phyloP scores from a whole-genome alignment of 2,888 invertebrate species.

The Agrochola lota region DNA sequence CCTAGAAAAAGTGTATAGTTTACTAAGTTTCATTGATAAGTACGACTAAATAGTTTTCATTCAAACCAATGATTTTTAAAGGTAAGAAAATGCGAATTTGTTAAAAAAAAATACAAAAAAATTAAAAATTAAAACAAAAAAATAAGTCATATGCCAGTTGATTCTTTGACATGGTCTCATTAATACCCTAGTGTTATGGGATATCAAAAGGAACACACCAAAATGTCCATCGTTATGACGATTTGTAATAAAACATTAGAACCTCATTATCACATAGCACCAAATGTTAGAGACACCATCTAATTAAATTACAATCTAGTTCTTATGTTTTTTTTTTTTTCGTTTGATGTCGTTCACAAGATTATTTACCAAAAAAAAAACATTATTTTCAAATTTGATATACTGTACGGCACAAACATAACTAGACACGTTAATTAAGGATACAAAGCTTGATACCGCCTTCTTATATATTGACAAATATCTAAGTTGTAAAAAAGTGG shows the following conservation, averaged over 20 bases:
- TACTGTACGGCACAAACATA: constrained; percentile 12
- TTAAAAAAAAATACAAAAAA: too few species aligned
- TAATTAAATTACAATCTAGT: constrained; percentile 5
- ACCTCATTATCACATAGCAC: neutral
- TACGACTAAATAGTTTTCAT: too few species aligned
- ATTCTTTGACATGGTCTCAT: too few species aligned
- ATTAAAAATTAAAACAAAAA: too few species aligned
- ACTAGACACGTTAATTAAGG: constrained; percentile 23
- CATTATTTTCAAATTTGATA: constrained; percentile 32
- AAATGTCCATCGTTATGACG: neutral
- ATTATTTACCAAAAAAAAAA: neutral
- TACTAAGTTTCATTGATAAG: too few species aligned
- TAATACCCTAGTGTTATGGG: too few species aligned
- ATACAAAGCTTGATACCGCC: constrained; percentile 34
- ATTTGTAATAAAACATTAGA: neutral
- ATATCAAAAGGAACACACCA: too few species aligned
- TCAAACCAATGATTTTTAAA: too few species aligned
- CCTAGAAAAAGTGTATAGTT: too few species aligned
- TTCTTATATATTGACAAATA: constrained; percentile 31
- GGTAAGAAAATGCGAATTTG: too few species aligned
- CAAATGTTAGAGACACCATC: constrained; percentile 1
- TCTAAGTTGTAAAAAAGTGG: constrained; percentile 35
- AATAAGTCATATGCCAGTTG: too few species aligned
- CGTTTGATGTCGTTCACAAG: neutral
- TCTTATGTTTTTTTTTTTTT: neutral